Evolutionary conservation across 2,888 invertebrate genomes (phyloP).

Genomic region (Lasioglossum morio): DNA sequence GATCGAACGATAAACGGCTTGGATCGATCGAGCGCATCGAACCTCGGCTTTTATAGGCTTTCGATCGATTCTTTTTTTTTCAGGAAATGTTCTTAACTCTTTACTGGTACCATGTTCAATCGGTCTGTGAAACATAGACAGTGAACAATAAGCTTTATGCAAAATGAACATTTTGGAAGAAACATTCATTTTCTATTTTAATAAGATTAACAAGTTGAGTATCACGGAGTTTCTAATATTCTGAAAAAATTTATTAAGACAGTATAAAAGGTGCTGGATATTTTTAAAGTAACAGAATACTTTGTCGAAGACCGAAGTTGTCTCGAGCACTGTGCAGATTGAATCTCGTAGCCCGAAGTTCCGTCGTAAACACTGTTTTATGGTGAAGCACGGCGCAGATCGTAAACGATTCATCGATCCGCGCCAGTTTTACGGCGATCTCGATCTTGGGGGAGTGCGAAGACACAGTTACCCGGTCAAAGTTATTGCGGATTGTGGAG

Average conservation of each 20-base stretch:
- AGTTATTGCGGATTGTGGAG: neutral
- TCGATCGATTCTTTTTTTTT: neutral
- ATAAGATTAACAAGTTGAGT: no score
- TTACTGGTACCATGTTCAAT: no score
- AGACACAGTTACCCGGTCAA: neutral
- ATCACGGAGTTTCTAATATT: no score
- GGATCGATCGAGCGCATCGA: neutral
- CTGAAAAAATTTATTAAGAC: no score
- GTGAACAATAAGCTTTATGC: no score
- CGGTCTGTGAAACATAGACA: no score
- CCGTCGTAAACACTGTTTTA: neutral
- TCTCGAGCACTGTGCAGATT: neutral
- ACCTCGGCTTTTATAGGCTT: neutral
- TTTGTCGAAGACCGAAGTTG: neutral
- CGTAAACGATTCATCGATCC: constrained; percentile 15
- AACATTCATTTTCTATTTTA: no score
- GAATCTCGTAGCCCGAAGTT: neutral
- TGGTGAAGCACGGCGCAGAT: neutral
- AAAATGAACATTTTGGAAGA: no score
- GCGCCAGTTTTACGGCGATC: neutral
- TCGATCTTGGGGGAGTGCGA: neutral
- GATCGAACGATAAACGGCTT: neutral
- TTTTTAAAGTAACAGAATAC: neutral
- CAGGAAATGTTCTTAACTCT: neutral
- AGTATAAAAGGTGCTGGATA: no score